Base-by-base conservation (phyloP, 2,888 invertebrate species). In the Chouioia cunea region DNA sequence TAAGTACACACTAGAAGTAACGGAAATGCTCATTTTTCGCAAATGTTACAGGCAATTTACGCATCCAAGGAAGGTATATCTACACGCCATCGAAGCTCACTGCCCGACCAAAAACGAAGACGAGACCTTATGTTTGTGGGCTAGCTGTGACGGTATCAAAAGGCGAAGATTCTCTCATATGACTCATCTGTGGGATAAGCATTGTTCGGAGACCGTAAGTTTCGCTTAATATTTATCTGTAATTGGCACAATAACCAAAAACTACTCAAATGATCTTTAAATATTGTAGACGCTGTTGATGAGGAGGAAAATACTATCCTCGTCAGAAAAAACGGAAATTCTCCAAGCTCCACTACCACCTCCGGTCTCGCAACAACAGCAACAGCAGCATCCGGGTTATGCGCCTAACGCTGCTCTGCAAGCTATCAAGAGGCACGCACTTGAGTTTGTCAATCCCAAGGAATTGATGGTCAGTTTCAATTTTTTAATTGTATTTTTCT, bases 151-250 rank as follows among this genome's bases (percentile, higher is more conserved):
- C 87, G 91, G 93, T 53, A 91, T 97, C 85, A 93, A 94, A 67
- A 87, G 98, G 68, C 93, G 94, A 82, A 91, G 96, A 65, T 97
- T 97, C 88, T 99, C 99, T 0, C 88, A 99, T 47, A 95, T 98
- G 91, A 98, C 99, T 71, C 99, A 99, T 87, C 89, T 99, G 73
- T 93, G 94, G 79, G 99, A 99, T 87, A 93, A 96, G 75, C 99
- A 99, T 85, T 95, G 97, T 83, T 94, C 93, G 76, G 89, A 92
- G 43, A 92, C 93, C 80, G 94, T 93, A 82, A 86, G 85, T 77
- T 50, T 65, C 22, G 53, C 63, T 16, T 66, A 54, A 52, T 23
- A 18, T 36, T 44, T 66, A 60, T 2, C 27, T 48, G 15, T 53
- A 14, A 27, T 57, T 54, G 27, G 27, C 27, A 27, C 6, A 27